A percentile compares a stretch with the other conserved stretches of the same genome.
These are phyloP conservation scores for Poeciliopsis paucimaculata DNA, from an alignment of 2,797 vertebrate species.

Conservation along the genomic window DNA sequence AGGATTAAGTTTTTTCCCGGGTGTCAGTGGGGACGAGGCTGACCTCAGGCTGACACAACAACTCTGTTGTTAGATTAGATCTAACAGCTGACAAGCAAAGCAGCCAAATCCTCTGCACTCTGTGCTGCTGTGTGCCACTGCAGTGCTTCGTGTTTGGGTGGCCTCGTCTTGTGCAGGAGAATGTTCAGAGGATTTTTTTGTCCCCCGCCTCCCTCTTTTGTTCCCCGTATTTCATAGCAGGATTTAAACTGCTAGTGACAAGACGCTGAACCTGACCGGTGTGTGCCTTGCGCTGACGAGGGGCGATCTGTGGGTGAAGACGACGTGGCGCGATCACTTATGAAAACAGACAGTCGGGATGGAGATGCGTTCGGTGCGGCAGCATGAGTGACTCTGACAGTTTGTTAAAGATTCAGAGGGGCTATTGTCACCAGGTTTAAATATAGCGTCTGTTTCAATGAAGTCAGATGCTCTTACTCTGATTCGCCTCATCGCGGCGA, in stretches of 20 bases:
- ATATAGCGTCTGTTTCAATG: conserved; percentile 3
- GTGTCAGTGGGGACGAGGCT: conserved; percentile 43
- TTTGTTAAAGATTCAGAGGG: background rate
- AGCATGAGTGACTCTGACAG: background rate
- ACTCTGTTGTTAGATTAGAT: conserved; percentile 68
- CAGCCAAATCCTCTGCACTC: conserved; percentile 67
- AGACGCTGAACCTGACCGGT: conserved; percentile 45
- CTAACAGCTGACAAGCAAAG: conserved; percentile 60
- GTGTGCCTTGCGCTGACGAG: conserved; percentile 21
- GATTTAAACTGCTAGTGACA: conserved; percentile 54
- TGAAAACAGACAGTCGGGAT: background rate
- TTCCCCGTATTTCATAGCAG: conserved; percentile 1
- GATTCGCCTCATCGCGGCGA: conserved; percentile 96
- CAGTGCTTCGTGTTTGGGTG: conserved; percentile 29
- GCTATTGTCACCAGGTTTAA: conserved; percentile 7
- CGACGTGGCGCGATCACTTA: background rate
- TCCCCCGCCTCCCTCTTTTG: no score
- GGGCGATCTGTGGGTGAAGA: conserved; percentile 16
- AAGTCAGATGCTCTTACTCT: conserved; percentile 83
- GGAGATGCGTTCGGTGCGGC: background rate
- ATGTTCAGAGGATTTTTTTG: conserved; percentile 7
- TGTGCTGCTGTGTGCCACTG: conserved; percentile 31
- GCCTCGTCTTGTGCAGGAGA: conserved; percentile 34
- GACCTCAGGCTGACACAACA: conserved; percentile 50
- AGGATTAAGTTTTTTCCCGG: conserved; percentile 58